A percentile compares a stretch with the other conserved stretches of the same genome.
phyloP scores from a whole-genome alignment of 2,113 vertebrate species.

The Thunnus maccoyii region DNA sequence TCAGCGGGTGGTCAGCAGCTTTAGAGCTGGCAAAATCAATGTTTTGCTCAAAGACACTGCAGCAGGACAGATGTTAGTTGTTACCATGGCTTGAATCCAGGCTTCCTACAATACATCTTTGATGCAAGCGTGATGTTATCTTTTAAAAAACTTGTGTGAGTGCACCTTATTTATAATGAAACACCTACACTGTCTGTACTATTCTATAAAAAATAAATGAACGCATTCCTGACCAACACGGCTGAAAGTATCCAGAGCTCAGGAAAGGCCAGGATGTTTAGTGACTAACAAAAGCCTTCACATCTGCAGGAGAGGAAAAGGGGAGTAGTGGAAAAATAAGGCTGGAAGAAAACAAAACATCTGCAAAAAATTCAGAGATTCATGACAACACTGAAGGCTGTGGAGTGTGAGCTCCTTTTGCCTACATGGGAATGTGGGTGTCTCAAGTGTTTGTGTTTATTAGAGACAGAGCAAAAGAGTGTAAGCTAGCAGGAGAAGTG shows the following conservation, averaged over 20 bases:
- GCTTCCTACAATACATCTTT: neutral
- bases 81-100: neutral
- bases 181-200: conserved; percentile 18
- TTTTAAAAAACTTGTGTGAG: conserved; percentile 11
- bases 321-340: conserved; percentile 39
- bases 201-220: conserved; percentile 55
- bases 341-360: conserved; percentile 52
- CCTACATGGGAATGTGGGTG: conserved; percentile 7
- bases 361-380: conserved; percentile 38
- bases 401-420: conserved; percentile 32
- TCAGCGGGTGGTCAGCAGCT: neutral
- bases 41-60: conserved; percentile 1
- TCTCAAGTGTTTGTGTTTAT: conserved; percentile 23
- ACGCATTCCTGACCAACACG: conserved; percentile 13
- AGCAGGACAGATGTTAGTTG: neutral
- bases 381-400: conserved; percentile 34
- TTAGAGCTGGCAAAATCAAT: neutral
- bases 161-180: conserved; percentile 46
- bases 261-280: conserved; percentile 22
- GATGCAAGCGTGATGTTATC: conserved; percentile 4
- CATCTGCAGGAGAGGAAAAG: conserved; percentile 42
- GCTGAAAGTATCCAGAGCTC: conserved; percentile 35
- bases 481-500: neutral
- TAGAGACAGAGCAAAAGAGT: conserved; percentile 2
- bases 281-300: conserved; percentile 51